Percentiles rank a stretch among this genome's conserved stretches.
Conservation (phyloP, 2,113 vertebrate genomes). For the Chelonoidis abingdonii region DNA sequence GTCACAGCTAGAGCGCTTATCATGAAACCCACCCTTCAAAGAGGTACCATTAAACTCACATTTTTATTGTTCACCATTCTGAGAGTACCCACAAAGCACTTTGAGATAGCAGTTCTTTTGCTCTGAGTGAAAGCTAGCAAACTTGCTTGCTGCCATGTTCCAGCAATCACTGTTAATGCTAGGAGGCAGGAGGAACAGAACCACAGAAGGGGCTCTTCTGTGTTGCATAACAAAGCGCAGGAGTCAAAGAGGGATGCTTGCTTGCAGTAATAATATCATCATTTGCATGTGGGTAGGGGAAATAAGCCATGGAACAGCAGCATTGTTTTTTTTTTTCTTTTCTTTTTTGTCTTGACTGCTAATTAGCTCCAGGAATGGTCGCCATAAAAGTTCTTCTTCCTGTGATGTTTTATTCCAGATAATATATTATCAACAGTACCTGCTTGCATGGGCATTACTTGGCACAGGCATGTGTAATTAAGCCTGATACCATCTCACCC, state of each 20-base stretch:
- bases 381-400: slow-evolving; percentile 36
- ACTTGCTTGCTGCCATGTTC: background rate
- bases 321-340: background rate
- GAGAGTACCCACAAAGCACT: background rate
- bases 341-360: slow-evolving; percentile 16
- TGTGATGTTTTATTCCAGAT: slow-evolving; percentile 7
- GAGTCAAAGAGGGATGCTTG: background rate
- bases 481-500: slow-evolving; percentile 12
- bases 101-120: background rate
- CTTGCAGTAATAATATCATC: slow-evolving; percentile 30
- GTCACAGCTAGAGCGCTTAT: background rate
- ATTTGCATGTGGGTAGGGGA: background rate
- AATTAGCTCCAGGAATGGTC: slow-evolving; percentile 40
- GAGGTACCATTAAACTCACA: background rate
- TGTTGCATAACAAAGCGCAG: background rate
- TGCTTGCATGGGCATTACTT: slow-evolving; percentile 14
- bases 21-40: background rate
- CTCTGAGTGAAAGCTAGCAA: background rate
- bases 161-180: rapidly evolving
- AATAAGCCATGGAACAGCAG: background rate
- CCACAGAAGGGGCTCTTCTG: background rate
- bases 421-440: slow-evolving; percentile 11
- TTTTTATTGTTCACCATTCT: background rate
- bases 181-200: rapidly evolving
- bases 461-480: slow-evolving; percentile 40